These are phyloP conservation scores for Marronus borbonicus DNA, from an alignment of 2,888 invertebrate genomes.

Conservation along the genomic window DNA sequence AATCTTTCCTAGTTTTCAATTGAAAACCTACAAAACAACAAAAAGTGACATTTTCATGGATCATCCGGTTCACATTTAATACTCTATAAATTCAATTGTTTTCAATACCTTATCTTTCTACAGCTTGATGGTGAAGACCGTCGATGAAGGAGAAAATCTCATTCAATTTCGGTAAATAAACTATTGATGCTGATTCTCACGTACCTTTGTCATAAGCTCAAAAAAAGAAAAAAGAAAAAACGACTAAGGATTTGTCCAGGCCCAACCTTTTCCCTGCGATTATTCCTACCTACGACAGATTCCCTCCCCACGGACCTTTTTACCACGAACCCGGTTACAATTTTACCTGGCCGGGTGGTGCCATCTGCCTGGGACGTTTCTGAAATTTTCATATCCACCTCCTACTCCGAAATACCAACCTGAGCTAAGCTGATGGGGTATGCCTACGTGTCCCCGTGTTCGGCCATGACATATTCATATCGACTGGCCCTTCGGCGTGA, in stretches of 20 bases:
- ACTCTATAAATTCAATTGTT: too few species aligned
- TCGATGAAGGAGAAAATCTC: too few species aligned
- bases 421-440: too few species aligned
- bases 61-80: too few species aligned
- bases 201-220: not conserved
- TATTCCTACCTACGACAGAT: slow-evolving; percentile 23
- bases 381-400: slow-evolving; percentile 31
- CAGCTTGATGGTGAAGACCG: too few species aligned
- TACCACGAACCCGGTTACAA: not conserved
- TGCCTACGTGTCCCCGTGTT: not conserved
- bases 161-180: too few species aligned
- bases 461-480: slow-evolving; percentile 27
- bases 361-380: slow-evolving; percentile 31
- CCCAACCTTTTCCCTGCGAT: not conserved
- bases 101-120: too few species aligned
- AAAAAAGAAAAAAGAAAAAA: not conserved
- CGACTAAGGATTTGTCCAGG: not conserved
- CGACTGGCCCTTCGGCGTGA: not conserved
- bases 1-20: too few species aligned
- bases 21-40: too few species aligned
- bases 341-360: slow-evolving; percentile 20
- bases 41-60: too few species aligned
- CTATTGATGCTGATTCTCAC: too few species aligned
- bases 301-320: slow-evolving; percentile 9
- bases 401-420: not conserved